Conservation (phyloP, 2,113 vertebrate species). For the Cervus canadensis region DNA sequence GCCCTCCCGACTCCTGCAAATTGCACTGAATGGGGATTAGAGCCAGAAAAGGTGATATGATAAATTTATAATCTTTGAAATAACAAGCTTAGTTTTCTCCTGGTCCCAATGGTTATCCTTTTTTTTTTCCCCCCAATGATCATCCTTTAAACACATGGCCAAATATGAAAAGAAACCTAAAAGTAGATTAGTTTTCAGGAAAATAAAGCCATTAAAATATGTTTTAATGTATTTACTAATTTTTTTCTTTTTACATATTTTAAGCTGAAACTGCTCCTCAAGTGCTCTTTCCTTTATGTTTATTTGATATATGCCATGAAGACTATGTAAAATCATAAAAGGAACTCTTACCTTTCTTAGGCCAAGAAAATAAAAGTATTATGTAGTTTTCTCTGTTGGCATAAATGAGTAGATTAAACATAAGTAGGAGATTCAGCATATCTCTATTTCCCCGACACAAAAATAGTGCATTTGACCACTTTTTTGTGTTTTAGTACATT, state of each 20-base stretch:
- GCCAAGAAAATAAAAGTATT: slow-evolving; percentile 63
- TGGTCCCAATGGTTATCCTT: not conserved
- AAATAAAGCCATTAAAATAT: not conserved
- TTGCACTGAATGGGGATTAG: not conserved
- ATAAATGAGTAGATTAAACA: slow-evolving; percentile 68
- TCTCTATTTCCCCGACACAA: slow-evolving; percentile 60
- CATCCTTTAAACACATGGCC: not conserved
- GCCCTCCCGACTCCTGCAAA: not conserved
- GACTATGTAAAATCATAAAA: slow-evolving; percentile 16
- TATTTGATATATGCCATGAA: slow-evolving; percentile 13
- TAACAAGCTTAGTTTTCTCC: not conserved
- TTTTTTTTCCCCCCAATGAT: rapidly evolving
- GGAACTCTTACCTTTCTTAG: slow-evolving; percentile 38
- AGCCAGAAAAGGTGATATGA: not conserved
- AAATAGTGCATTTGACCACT: slow-evolving; percentile 68
- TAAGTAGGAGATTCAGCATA: slow-evolving; percentile 52
- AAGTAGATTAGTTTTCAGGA: not conserved
- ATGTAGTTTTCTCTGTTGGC: slow-evolving; percentile 35
- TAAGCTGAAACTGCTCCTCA: slow-evolving; percentile 26
- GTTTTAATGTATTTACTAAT: not conserved
- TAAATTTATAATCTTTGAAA: slow-evolving; percentile 1
- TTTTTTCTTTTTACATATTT: slow-evolving; percentile 32
- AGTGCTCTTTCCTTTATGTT: not conserved
- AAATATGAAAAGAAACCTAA: not conserved
- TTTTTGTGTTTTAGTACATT: slow-evolving; percentile 75